phyloP scores from a whole-genome alignment of 1,140 invertebrate species.

The Hestina assimilis region DNA sequence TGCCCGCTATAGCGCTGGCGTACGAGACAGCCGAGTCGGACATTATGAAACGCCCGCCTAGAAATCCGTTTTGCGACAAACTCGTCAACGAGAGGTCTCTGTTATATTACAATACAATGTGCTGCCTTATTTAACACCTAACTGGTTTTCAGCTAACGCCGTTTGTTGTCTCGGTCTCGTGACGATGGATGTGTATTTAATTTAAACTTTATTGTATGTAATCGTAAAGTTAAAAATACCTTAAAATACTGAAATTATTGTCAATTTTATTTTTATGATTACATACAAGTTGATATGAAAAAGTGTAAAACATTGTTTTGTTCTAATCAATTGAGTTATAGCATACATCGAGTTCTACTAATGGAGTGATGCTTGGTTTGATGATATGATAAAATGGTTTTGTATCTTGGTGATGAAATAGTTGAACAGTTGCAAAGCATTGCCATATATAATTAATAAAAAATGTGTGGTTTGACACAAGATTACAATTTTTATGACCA shows the following conservation, averaged over 20 bases:
- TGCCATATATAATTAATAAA: too few species aligned
- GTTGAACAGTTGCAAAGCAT: too few species aligned
- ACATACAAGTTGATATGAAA: slow-evolving; percentile 31
- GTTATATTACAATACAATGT: slow-evolving; percentile 46
- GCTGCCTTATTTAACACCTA: slow-evolving; percentile 54
- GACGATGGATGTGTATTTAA: slow-evolving; percentile 43
- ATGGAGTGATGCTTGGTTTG: slow-evolving; percentile 25
- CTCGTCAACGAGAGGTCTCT: slow-evolving; percentile 96
- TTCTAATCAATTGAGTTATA: slow-evolving; percentile 20
- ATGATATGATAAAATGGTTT: neutral
- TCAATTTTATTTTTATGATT: slow-evolving; percentile 38
- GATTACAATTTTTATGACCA: neutral
- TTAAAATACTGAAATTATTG: neutral
- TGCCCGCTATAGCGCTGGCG: slow-evolving; percentile 98
- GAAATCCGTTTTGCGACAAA: slow-evolving; percentile 97
- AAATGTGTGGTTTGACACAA: too few species aligned
- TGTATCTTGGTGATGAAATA: slow-evolving; percentile 9
- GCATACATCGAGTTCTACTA: slow-evolving; percentile 16
- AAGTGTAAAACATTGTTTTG: slow-evolving; percentile 26
- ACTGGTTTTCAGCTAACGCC: slow-evolving; percentile 61
- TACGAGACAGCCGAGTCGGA: slow-evolving; percentile 99
- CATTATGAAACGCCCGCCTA: slow-evolving; percentile 99
- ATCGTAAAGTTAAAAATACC: slow-evolving; percentile 34
- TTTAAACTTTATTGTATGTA: slow-evolving; percentile 34
- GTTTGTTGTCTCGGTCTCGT: slow-evolving; percentile 71